Evolutionary conservation across 2,113 vertebrate species (phyloP).

Genomic region (Thalassarche chlororhynchos): DNA sequence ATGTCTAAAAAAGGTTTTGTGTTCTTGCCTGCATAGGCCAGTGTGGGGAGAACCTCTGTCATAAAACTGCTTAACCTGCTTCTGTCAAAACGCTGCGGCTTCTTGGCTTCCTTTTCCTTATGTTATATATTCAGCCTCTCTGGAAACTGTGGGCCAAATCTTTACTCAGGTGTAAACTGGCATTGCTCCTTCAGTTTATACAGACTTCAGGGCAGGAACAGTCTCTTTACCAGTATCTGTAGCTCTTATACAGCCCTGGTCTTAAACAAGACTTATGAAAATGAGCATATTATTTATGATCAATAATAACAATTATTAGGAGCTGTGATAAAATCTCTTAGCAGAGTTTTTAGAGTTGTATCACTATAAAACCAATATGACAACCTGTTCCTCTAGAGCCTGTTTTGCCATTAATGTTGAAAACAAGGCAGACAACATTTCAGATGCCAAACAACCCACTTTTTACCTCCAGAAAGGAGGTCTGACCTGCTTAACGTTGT

Average conservation of each 20-base stretch:
- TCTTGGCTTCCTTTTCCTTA: background rate
- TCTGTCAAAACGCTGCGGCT: background rate
- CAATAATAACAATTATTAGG: background rate
- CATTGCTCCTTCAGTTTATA: background rate
- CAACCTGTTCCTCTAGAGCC: background rate
- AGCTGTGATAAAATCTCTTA: background rate
- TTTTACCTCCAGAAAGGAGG: background rate
- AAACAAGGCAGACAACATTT: background rate
- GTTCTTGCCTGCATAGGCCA: background rate
- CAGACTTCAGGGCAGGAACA: background rate
- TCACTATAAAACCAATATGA: background rate
- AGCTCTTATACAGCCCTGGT: background rate
- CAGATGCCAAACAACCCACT: background rate
- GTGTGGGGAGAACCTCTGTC: background rate
- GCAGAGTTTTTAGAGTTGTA: background rate
- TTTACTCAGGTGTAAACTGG: background rate
- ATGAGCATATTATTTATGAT: background rate
- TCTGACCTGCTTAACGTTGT: background rate
- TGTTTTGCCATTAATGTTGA: background rate
- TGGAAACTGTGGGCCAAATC: background rate
- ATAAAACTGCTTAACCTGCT: background rate
- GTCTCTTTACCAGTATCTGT: background rate
- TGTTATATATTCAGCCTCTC: background rate
- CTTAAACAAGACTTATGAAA: background rate
- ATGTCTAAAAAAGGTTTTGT: conserved; percentile 50